Conservation (phyloP, 2,797 vertebrate genomes). For the Pseudomugil gertrudae region DNA sequence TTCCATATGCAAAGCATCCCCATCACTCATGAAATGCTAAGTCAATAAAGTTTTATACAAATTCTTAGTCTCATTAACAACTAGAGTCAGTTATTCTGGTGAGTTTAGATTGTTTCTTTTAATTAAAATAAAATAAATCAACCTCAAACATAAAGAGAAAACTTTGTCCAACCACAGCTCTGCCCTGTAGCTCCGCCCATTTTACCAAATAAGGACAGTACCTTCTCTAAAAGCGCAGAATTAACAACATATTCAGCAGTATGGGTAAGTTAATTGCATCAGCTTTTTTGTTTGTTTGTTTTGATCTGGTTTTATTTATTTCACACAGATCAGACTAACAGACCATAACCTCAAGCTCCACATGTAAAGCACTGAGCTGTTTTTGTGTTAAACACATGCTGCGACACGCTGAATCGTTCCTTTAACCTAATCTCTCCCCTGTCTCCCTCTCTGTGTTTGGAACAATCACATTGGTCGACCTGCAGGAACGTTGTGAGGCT, state of each 20-base stretch:
- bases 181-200: too few species aligned
- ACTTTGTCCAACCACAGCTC: background rate
- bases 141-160: background rate
- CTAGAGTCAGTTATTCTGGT: background rate
- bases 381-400: background rate
- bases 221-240: too few species aligned
- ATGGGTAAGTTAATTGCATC: too few species aligned
- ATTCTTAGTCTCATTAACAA: background rate
- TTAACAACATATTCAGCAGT: too few species aligned
- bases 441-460: constrained; percentile 34
- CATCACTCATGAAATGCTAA: background rate
- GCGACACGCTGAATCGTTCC: constrained; percentile 18
- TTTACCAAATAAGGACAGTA: too few species aligned
- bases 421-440: constrained; percentile 14
- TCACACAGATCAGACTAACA: background rate
- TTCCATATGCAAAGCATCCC: background rate
- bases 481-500: constrained; percentile 58
- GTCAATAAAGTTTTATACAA: background rate
- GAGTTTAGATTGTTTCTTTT: background rate
- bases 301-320: too few species aligned
- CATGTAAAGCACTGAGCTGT: background rate
- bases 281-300: too few species aligned
- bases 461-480: constrained; percentile 69
- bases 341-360: fast-evolving
- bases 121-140: background rate